Base-by-base conservation (phyloP, 2,113 vertebrate genomes). In the Benitochromis conjunctus region DNA sequence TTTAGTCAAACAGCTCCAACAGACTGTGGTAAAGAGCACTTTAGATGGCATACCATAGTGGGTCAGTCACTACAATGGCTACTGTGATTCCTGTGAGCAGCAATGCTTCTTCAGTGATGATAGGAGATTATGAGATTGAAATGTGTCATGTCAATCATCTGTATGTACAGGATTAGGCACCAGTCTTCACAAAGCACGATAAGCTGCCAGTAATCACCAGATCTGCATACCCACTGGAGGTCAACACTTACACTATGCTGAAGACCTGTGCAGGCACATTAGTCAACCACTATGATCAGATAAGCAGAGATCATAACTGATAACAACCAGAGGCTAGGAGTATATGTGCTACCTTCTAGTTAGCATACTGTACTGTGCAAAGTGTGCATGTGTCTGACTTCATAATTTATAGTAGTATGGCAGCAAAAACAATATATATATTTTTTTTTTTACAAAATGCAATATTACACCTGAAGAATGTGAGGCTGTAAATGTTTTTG, bases 121-220 rank as follows among this genome's bases (percentile, higher is more conserved):
- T 46, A 14, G 74, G 58, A 88, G 89, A 89, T 94, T 84, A 93
- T 92, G 79, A 83, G 85, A 93, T 86, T 88, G 92, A 83, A 91
- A 91, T 43, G 77, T 82, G 86, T 80, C 80, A 84, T 51, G 88
- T 80, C 83, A 85, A 62, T 94, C 89, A 93, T 94, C 81, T 90
- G 55, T 60, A 89, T 90, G 84, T 81, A 79, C 89, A 80, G 87
- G 89, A 93, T 93, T 90, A 92, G 82, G 69, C 69, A 58, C 46
- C 77, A 74, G 91, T 80, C 83, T 91, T 90, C 58, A 91, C 79
- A 90, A 90, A 92, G 86, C 71, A 85, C 26, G 38, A 90, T 89
- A 90, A 91, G 69, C 89, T 79, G 82, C n/a, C 82, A 87, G 74
- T 83, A 87, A 79, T 74, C 77, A 82, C 19, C 31, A 82, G 66